Evolutionary conservation across 2,797 vertebrate genomes (phyloP), one percentile per base, ranked within the genome.

Genomic region (Darevskia nairensis): DNA sequence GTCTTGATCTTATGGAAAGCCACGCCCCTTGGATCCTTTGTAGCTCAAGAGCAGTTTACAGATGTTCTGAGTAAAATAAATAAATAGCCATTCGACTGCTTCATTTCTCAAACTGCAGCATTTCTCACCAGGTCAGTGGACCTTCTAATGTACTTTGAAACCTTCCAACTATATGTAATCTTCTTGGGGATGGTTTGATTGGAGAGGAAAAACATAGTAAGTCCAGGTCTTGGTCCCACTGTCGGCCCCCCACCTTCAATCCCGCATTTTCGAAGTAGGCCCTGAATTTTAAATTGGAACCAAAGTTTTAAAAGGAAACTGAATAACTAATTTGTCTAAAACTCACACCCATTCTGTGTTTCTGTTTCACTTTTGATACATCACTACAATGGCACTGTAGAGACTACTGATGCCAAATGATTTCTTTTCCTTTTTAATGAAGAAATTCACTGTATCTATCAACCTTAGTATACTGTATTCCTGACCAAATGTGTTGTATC

Each of bases 371-470:
- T 41, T n/a, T 76, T 10, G 21, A 21, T 6, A 23, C 17, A 21
- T 19, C 59, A 23, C 59, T 39, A 89, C 21, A 84, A 44, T 75
- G 68, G 71, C 80, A 35, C 85, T 9, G 2, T 66, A 61, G n/a
- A 80, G 85, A 80, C n/a, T 87, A 17, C 61, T 4, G 2, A 55
- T 8, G 6, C 46, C n/a, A 17, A 1, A 86, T 46, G 21, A 90
- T 50, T 50, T 50, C 3, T 50, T 13, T 50, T 50, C 50, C 50
- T 1, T 50, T 50, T 50, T 13, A 88, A 89, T 19, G 1, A 61
- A 61, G 46, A 77, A 87, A n/a, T 0, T 0, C 75, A 19, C 25
- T 3, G 69, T 4, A 91, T 79, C 82, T 77, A 78, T 59, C 74
- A 46, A 29, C 3, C 10, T 15, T 55, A 86, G 10, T 3, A 9